Evolutionary conservation across 2,797 vertebrate species (phyloP), one percentile per base, ranked within the genome.

Genomic region (Sebastes taczanowskii): DNA sequence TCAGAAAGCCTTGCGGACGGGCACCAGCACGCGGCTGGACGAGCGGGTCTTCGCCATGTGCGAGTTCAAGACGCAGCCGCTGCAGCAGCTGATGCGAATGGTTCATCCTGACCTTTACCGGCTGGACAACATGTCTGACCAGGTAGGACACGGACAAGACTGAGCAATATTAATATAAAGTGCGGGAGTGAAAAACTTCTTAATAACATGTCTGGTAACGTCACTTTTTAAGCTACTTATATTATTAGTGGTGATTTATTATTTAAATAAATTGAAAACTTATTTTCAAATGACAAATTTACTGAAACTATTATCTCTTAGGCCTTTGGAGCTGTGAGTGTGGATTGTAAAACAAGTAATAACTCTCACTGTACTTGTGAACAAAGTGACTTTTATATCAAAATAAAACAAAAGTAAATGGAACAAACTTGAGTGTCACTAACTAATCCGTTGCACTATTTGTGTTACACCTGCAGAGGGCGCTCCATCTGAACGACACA

Each of bases 11-110:
- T 94, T 99, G 85, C 95, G 97, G 87, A 98, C 97, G 0, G 98
- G 97, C 32, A 97, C 94, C 7, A 98, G 97, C 87, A 99, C 98
- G 0, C 97, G 97, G 32, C 93, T 99, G 91, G 98, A 99, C 76
- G 98, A 99, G 86, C 97, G 98, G 0, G 96, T 99, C 5, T 99
- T 97, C 53, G 96, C 97, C 68, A 99, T 99, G 98, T 99, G 98
- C 42, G 97, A 99, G 94, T 98, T 99, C 74, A 99, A 99, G 95
- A 97, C 95, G 81, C 97, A 98, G 91, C 98, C 98, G 2, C 95
- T 99, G 69, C 94, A 96, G 92, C 97, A 98, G 83, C 92, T 99
- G 64, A 99, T 99, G 97, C 96, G 95, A 14, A 96, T 97, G 95
- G 95, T 99, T 81, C 97, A 99, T 85, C 98, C 98, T 1, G 97